Evolutionary conservation across 1,140 invertebrate genomes (phyloP).

Genomic region (Solenopsis invicta): DNA sequence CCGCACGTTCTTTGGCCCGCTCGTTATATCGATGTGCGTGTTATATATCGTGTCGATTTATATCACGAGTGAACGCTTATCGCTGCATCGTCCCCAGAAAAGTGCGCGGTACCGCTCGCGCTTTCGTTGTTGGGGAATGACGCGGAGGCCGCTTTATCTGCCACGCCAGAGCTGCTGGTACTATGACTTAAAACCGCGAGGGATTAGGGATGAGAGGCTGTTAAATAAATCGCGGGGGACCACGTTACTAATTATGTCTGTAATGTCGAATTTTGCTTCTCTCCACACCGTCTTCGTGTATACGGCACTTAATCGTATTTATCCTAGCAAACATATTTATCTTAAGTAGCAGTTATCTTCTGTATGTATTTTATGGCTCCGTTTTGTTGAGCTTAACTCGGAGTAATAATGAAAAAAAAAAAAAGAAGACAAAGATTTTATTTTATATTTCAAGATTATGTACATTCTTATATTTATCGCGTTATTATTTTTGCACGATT

Average conservation of each 20-base stretch:
- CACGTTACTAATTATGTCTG: background rate
- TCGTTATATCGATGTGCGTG: background rate
- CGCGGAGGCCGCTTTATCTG: background rate
- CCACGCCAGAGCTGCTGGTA: background rate
- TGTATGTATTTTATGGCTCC: background rate
- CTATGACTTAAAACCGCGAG: background rate
- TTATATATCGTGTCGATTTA: slow-evolving; percentile 45
- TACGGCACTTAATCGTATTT: background rate
- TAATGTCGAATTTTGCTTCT: background rate
- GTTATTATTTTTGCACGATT: background rate
- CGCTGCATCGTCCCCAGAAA: slow-evolving; percentile 1
- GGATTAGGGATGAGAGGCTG: background rate
- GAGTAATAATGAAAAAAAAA: slow-evolving; percentile 2
- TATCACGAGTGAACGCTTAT: slow-evolving; percentile 44
- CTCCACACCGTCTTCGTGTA: background rate
- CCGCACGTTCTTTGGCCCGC: slow-evolving; percentile 1
- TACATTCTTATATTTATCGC: background rate
- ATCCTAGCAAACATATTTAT: slow-evolving; percentile 32
- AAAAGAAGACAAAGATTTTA: too few relatives aligned
- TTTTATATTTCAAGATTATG: background rate
- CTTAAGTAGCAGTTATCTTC: slow-evolving; percentile 37
- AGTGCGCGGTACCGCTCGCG: background rate
- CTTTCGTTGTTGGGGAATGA: background rate
- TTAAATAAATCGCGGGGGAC: background rate
- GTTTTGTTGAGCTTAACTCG: background rate